Conservation (phyloP, 2,888 invertebrate genomes). For the Diaprepes abbreviatus region DNA sequence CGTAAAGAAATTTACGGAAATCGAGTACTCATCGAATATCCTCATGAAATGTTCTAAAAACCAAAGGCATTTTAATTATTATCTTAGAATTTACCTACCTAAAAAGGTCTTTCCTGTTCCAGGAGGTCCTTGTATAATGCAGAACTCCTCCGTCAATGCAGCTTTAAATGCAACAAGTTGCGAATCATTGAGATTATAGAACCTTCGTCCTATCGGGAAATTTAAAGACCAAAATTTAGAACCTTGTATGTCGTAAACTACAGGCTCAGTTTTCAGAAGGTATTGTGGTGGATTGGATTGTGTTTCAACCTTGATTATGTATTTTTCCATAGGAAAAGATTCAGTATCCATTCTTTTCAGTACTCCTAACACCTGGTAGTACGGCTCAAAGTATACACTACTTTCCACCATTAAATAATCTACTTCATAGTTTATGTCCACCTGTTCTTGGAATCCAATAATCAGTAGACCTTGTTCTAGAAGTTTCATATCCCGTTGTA, state of each 20-base stretch:
- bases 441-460: slow-evolving; percentile 69
- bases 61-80: no score
- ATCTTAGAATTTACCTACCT: slow-evolving; percentile 71
- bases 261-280: slow-evolving; percentile 17
- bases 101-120: slow-evolving; percentile 90
- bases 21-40: no score
- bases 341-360: slow-evolving; percentile 72
- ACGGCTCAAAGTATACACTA: slow-evolving; percentile 86
- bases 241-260: slow-evolving; percentile 47
- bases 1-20: no score
- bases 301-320: slow-evolving; percentile 73
- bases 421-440: slow-evolving; percentile 59
- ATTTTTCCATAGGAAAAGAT: slow-evolving; percentile 78
- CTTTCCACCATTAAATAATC: slow-evolving; percentile 78
- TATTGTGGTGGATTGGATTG: slow-evolving; percentile 61
- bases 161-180: slow-evolving; percentile 78
- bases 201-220: slow-evolving; percentile 25
- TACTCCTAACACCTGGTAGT: slow-evolving; percentile 79
- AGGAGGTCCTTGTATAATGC: slow-evolving; percentile 88
- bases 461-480: slow-evolving; percentile 71
- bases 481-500: slow-evolving; percentile 72
- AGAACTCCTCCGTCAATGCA: slow-evolving; percentile 80
- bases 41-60: no score
- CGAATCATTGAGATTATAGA: slow-evolving; percentile 62
- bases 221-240: slow-evolving; percentile 39